Evolutionary conservation across 2,888 invertebrate genomes (phyloP).

Genomic region (Meta bourneti): DNA sequence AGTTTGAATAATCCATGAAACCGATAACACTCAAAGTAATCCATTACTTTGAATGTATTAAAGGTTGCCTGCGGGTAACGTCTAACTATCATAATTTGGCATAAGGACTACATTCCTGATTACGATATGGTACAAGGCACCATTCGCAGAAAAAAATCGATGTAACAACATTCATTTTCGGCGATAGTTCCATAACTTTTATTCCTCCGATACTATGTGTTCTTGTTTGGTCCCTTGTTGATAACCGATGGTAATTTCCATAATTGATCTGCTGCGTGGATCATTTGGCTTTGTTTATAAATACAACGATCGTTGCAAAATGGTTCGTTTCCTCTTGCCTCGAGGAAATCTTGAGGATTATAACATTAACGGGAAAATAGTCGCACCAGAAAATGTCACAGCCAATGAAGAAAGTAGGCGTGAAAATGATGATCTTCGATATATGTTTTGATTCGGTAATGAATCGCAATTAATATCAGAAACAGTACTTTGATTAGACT

Average conservation of each 20-base stretch:
- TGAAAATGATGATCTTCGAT: too few species aligned
- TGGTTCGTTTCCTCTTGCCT: neutral
- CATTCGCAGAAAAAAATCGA: neutral
- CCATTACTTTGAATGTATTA: neutral
- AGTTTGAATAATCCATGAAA: neutral
- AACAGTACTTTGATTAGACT: too few species aligned
- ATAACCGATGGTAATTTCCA: neutral
- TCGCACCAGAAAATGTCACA: too few species aligned
- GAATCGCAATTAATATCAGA: too few species aligned
- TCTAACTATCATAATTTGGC: neutral
- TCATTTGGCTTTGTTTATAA: neutral
- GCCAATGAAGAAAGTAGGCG: too few species aligned
- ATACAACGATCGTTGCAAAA: neutral
- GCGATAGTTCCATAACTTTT: neutral
- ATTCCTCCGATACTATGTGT: neutral
- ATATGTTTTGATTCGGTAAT: too few species aligned
- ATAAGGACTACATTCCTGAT: neutral
- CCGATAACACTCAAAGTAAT: neutral
- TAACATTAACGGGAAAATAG: neutral
- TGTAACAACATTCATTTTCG: neutral
- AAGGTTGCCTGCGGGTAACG: neutral
- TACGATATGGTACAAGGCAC: neutral
- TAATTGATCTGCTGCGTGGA: neutral
- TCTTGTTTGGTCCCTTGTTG: neutral
- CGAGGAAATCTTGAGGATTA: neutral